phyloP scores from a whole-genome alignment of 2,888 invertebrate species.

The Ophonus ardosiacus region DNA sequence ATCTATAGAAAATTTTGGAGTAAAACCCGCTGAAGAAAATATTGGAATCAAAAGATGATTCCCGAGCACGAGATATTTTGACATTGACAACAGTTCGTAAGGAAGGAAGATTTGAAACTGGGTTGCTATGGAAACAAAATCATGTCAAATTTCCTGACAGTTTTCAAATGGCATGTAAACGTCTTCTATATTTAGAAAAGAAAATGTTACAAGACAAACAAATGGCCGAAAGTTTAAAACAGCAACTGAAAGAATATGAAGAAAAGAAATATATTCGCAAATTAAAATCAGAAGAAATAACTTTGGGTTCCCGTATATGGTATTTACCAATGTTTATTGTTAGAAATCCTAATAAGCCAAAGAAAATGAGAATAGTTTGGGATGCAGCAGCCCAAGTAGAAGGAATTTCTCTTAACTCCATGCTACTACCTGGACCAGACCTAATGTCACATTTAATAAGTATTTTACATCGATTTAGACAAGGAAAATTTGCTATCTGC shows the following conservation, averaged over 20 bases:
- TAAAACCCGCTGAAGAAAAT: background rate
- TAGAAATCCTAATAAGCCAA: constrained; percentile 67
- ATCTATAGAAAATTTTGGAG: background rate
- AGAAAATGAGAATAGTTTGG: constrained; percentile 69
- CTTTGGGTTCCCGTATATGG: constrained; percentile 66
- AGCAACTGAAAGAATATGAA: constrained; percentile 45
- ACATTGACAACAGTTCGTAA: constrained; percentile 62
- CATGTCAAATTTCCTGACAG: constrained; percentile 9
- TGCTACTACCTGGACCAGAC: constrained; percentile 71
- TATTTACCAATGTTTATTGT: constrained; percentile 69
- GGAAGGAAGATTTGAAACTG: constrained; percentile 62
- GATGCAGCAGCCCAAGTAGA: constrained; percentile 70
- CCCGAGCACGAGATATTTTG: constrained; percentile 43
- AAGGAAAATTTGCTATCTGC: constrained; percentile 2
- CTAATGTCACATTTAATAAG: constrained; percentile 64
- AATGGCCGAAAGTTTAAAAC: background rate
- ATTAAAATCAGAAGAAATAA: constrained; percentile 64
- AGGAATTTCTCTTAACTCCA: constrained; percentile 69
- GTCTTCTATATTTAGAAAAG: background rate
- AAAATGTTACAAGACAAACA: constrained; percentile 4
- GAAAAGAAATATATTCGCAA: constrained; percentile 66
- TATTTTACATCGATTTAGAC: background rate
- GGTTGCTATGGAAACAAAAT: constrained; percentile 67
- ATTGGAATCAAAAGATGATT: background rate
- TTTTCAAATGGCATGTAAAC: constrained; percentile 12